phyloP scores from a whole-genome alignment of 1,140 invertebrate genomes.

The Pteromalus puparum region DNA sequence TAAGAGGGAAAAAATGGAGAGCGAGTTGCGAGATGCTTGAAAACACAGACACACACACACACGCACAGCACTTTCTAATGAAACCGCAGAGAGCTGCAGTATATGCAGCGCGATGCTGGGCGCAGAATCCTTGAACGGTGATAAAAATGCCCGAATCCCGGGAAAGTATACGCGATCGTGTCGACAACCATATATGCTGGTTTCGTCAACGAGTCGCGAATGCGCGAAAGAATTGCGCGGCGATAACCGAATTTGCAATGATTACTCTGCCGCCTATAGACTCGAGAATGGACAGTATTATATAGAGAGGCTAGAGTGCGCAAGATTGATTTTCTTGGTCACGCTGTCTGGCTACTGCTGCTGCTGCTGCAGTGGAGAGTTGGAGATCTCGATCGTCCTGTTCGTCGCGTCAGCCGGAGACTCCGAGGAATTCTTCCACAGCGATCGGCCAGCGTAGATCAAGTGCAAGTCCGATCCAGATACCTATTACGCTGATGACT shows the following conservation, averaged over 20 bases:
- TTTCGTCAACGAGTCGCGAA: background rate
- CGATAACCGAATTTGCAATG: background rate
- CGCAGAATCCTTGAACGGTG: background rate
- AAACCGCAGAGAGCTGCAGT: no score
- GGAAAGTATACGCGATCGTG: no score
- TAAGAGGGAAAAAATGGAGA: no score
- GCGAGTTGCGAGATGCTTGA: background rate
- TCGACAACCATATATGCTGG: background rate
- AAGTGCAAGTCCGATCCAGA: background rate
- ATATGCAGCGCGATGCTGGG: no score
- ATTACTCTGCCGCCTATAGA: background rate
- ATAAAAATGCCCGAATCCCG: background rate
- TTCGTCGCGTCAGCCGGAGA: no score
- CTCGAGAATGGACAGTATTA: background rate
- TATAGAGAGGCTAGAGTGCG: background rate
- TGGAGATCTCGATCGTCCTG: no score
- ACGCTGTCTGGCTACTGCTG: constrained; percentile 6
- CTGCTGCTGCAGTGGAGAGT: no score
- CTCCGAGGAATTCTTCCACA: background rate
- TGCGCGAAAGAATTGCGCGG: no score
- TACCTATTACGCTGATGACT: background rate
- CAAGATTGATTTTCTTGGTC: constrained; percentile 10
- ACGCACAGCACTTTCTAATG: background rate
- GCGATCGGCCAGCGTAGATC: background rate
- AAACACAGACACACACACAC: background rate